Evolutionary conservation across 2,888 invertebrate genomes (phyloP), one percentile per base, ranked within the genome.

Genomic region (Deroplatys truncata): DNA sequence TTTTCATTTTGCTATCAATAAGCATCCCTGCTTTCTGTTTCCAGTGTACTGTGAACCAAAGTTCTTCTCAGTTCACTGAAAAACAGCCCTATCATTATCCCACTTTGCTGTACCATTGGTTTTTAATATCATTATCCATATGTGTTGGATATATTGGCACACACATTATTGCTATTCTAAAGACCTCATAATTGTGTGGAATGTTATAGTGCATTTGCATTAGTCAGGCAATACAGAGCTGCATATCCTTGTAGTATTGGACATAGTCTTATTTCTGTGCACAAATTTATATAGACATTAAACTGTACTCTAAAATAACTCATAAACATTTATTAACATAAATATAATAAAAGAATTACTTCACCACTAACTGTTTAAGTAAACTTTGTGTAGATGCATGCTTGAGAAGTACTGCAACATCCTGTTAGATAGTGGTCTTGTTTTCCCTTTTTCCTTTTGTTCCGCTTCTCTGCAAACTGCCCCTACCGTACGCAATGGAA

Each of bases 381-480:
- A 72, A 72, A 72, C 25, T 16, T 16, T 72, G 16, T 72, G 56
- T 72, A 72, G 25, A 72, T 72, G 56, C 56, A 72, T 72, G 56
- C 56, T 72, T 72, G 20, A 72, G 56, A 72, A 72, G 56, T 25
- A 72, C 15, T 72, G 56, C 25, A 49, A 16, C 31, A n/a, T 43
- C 28, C 31, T 31, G 10, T 28, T 82, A 82, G 82, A 5, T 25
- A 31, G 16, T 28, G n/a, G 28, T 84, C 28, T 84, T 31, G 15
- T 31, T 28, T 28, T 82, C 28, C 28, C 35, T 84, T 25, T 89
- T 29, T 82, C n/a, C 28, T 86, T 89, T n/a, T 88, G 16, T 88
- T 56, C 82, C 85, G 28, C 56, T 56, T 88, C 89, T 88, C 84
- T 90, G 89, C 88, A 88, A 87, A 89, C 89, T 90, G 90, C 90